A percentile compares a stretch with the other conserved stretches of the same genome.
Conservation (phyloP, 2,113 vertebrate species). For the Tauraco erythrolophus region DNA sequence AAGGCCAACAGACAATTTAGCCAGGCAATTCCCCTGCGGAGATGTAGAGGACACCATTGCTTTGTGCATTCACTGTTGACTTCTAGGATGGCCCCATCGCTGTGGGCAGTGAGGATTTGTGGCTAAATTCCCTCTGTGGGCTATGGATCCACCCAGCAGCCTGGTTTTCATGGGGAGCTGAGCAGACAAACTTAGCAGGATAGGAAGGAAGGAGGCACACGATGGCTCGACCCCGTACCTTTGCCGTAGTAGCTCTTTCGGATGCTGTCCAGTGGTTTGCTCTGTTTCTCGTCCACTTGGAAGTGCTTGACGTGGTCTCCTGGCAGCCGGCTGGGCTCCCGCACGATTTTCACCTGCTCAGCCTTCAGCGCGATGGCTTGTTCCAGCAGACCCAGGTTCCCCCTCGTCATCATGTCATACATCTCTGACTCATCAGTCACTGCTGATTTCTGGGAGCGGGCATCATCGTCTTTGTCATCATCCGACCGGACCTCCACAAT, state of each 20-base stretch:
- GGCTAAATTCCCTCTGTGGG: background rate
- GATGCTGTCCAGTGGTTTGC: slow-evolving; percentile 86
- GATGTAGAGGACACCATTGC: background rate
- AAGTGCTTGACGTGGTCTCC: slow-evolving; percentile 85
- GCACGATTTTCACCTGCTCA: slow-evolving; percentile 88
- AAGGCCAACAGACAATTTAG: background rate
- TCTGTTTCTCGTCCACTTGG: slow-evolving; percentile 84
- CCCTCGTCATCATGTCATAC: slow-evolving; percentile 93
- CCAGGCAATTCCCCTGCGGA: background rate
- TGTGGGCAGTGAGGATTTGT: background rate
- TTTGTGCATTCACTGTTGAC: background rate
- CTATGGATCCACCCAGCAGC: background rate
- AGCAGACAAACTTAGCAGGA: background rate
- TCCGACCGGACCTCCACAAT: slow-evolving; percentile 89
- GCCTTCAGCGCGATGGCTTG: slow-evolving; percentile 97
- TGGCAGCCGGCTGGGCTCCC: slow-evolving; percentile 80
- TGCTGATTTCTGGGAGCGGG: slow-evolving; percentile 84
- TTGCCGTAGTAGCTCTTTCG: slow-evolving; percentile 92
- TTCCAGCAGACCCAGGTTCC: slow-evolving; percentile 95
- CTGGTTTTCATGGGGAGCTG: background rate
- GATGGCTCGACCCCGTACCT: background rate
- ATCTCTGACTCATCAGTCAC: slow-evolving; percentile 93
- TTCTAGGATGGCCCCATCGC: background rate
- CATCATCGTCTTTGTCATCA: slow-evolving; percentile 86
- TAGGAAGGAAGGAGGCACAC: rapidly evolving